These are phyloP conservation scores for Litocranius walleri DNA, from an alignment of 2,113 vertebrate species.

Conservation along the genomic window DNA sequence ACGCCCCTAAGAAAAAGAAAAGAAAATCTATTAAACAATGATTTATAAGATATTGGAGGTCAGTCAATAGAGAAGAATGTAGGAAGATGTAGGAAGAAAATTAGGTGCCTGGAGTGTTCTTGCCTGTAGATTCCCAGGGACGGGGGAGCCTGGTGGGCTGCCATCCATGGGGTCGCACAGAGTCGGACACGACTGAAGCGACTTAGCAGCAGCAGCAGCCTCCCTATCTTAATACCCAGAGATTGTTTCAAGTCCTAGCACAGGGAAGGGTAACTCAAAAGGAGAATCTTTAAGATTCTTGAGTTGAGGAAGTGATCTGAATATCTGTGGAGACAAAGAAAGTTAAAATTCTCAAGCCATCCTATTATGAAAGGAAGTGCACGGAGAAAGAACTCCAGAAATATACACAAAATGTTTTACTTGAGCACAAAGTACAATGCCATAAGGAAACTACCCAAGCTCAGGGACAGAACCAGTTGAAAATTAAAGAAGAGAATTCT, in stretches of 20 bases:
- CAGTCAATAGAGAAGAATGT: neutral
- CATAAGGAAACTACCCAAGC: neutral
- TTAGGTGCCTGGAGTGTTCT: neutral
- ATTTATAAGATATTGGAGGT: neutral
- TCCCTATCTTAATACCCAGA: neutral
- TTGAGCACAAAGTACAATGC: neutral
- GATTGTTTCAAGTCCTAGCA: neutral
- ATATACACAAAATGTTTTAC: neutral
- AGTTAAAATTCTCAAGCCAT: neutral
- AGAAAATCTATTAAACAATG: neutral
- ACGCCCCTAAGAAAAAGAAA: neutral
- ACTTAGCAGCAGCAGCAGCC: no score
- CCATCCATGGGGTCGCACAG: no score
- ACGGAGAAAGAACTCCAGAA: neutral
- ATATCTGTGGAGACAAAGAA: neutral
- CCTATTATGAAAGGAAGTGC: neutral
- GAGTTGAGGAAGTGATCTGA: neutral
- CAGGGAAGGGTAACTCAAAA: neutral
- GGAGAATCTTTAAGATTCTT: neutral
- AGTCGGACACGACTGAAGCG: no score
- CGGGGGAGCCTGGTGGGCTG: no score
- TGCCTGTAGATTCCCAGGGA: no score
- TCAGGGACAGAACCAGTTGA: neutral
- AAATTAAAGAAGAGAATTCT: neutral
- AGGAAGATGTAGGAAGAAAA: neutral